A percentile compares a stretch with the other conserved stretches of the same genome.
phyloP scores from a whole-genome alignment of 2,888 invertebrate genomes.

The Tachystola acroxantha region DNA sequence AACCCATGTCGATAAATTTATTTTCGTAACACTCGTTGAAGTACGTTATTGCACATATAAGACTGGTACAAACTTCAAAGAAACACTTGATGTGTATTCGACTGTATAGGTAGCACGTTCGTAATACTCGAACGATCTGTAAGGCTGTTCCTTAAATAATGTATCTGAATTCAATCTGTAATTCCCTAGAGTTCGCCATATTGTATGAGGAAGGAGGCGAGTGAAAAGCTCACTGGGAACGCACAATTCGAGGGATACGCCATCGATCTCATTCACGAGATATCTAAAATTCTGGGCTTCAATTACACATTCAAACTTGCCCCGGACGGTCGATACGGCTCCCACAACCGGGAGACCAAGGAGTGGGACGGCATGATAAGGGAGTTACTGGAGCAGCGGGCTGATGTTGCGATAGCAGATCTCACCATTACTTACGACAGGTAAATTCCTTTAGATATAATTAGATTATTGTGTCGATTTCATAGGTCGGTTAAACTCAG shows the following conservation, averaged over 20 bases:
- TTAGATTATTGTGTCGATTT: not conserved
- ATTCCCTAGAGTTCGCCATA: constrained; percentile 93
- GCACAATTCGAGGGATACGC: constrained; percentile 97
- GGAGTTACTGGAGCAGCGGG: constrained; percentile 91
- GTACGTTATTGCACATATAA: too few relatives aligned
- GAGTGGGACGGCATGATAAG: constrained; percentile 96
- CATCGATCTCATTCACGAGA: constrained; percentile 95
- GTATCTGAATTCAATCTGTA: constrained; percentile 13
- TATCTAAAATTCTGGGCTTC: constrained; percentile 91
- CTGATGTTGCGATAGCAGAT: constrained; percentile 97
- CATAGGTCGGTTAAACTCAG: not conserved
- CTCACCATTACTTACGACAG: constrained; percentile 98
- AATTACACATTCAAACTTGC: constrained; percentile 92
- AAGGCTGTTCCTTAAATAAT: not conserved
- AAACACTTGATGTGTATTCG: not conserved
- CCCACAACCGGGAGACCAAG: constrained; percentile 87
- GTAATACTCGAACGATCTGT: not conserved
- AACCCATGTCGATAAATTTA: too few relatives aligned
- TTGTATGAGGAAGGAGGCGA: constrained; percentile 94
- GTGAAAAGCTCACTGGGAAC: constrained; percentile 90
- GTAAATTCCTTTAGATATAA: too few relatives aligned
- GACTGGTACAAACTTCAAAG: too few relatives aligned
- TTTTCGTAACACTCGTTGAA: too few relatives aligned
- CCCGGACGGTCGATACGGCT: constrained; percentile 91
- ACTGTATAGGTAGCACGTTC: too few relatives aligned